A percentile compares a stretch with the other conserved stretches of the same genome.
Evolutionary conservation across 2,113 vertebrate genomes (phyloP).

Genomic region (Gavia stellata): DNA sequence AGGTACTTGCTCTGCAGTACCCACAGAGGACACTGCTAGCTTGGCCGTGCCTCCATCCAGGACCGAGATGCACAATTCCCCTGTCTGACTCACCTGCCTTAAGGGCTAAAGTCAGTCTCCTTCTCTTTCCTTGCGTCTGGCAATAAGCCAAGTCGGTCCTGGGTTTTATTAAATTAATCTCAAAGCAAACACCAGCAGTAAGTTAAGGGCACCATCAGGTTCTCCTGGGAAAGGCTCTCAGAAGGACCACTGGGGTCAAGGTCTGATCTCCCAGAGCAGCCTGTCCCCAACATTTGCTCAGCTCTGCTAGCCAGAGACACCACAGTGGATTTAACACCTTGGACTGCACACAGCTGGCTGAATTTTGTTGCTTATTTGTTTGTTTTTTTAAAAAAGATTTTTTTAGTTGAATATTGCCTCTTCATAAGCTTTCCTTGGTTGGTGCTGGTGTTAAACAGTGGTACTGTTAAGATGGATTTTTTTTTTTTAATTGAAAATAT

Average conservation of each 20-base stretch:
- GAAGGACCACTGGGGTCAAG: not conserved
- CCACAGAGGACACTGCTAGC: not conserved
- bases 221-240: not conserved
- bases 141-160: accelerated
- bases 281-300: not conserved
- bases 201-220: not conserved
- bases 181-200: not conserved
- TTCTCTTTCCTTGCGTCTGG: not conserved
- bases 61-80: accelerated
- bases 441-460: not conserved
- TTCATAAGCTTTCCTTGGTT: not conserved
- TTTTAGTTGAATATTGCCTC: not conserved
- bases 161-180: not conserved
- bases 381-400: not conserved
- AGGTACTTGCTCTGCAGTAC: not conserved
- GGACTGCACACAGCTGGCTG: not conserved
- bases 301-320: not conserved
- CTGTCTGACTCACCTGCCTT: not conserved
- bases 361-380: not conserved
- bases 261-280: not conserved
- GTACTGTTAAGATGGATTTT: not conserved
- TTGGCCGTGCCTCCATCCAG: not conserved
- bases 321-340: not conserved
- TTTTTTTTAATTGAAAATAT: not conserved
- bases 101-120: not conserved